Conservation (phyloP, 2,888 invertebrate genomes). For the Oscheius sp. region DNA sequence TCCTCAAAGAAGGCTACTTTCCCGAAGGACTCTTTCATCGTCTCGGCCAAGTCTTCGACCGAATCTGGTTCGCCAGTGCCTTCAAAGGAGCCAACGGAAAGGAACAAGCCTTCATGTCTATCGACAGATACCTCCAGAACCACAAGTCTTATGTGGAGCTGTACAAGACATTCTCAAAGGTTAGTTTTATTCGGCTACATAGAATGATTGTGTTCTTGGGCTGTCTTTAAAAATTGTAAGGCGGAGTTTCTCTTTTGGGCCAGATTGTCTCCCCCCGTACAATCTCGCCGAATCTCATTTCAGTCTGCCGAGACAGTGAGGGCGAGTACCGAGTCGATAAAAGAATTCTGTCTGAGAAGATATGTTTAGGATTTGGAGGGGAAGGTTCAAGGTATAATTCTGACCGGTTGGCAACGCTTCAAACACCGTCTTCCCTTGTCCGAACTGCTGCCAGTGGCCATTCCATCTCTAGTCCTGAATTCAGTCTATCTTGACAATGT, state of each 20-base stretch:
- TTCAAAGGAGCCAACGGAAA: slow-evolving; percentile 89
- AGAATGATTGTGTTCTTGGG: neutral
- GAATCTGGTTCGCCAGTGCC: slow-evolving; percentile 86
- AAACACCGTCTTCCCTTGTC: slow-evolving; percentile 76
- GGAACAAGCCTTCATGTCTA: slow-evolving; percentile 81
- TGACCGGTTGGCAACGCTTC: slow-evolving; percentile 74
- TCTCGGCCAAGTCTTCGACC: slow-evolving; percentile 78
- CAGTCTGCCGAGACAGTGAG: too few species aligned
- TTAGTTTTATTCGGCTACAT: neutral
- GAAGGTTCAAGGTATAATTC: slow-evolving; percentile 59
- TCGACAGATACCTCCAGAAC: slow-evolving; percentile 81
- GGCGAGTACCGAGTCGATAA: too few species aligned
- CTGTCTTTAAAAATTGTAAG: too few species aligned
- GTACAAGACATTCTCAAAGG: slow-evolving; percentile 18
- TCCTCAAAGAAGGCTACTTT: slow-evolving; percentile 63
- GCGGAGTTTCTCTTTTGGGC: too few species aligned
- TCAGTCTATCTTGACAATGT: slow-evolving; percentile 55
- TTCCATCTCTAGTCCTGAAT: slow-evolving; percentile 68
- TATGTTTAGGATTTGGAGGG: slow-evolving; percentile 17
- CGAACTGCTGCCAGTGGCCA: slow-evolving; percentile 75
- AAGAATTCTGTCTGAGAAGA: too few species aligned
- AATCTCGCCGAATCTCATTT: too few species aligned
- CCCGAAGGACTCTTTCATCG: slow-evolving; percentile 66
- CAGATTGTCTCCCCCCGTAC: too few species aligned
- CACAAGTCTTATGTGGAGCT: slow-evolving; percentile 81